A percentile compares a stretch with the other conserved stretches of the same genome.
phyloP scores from a whole-genome alignment of 2,888 invertebrate species.

The Byasa hedistus region DNA sequence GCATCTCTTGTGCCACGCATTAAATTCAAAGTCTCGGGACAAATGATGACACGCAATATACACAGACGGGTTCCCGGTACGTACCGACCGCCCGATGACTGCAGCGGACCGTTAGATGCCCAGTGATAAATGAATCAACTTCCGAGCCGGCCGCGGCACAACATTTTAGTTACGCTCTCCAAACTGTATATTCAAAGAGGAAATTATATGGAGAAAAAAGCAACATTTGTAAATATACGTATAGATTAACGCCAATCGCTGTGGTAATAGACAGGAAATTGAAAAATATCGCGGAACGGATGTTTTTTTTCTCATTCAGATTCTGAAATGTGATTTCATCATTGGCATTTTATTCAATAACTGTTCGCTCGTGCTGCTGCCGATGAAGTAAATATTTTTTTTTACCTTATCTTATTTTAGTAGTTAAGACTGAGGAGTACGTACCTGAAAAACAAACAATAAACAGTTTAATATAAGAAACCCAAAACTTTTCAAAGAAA shows the following conservation, averaged over 20 bases:
- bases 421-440: not conserved
- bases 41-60: conserved; percentile 56
- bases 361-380: not conserved
- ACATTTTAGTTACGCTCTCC: conserved; percentile 26
- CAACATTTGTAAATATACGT: conserved; percentile 8
- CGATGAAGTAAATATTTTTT: not conserved
- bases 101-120: conserved; percentile 27
- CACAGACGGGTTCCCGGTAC: conserved; percentile 42
- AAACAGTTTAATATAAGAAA: not conserved
- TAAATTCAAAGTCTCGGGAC: conserved; percentile 48
- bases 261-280: conserved; percentile 21
- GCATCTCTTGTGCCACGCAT: conserved; percentile 24
- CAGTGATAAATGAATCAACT: conserved; percentile 27
- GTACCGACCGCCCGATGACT: conserved; percentile 36
- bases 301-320: not conserved
- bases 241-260: not conserved
- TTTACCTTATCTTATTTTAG: not conserved
- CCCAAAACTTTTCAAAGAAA: not conserved
- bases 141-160: conserved; percentile 11
- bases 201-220: conserved; percentile 22
- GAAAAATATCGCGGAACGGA: conserved; percentile 1
- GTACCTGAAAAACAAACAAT: conserved; percentile 7
- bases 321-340: not conserved
- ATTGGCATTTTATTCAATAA: conserved; percentile 4
- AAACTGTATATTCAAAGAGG: conserved; percentile 12